Evolutionary conservation across 1,140 invertebrate genomes (phyloP), one percentile per base, ranked within the genome.

Genomic region (Melanaphis sacchari): DNA sequence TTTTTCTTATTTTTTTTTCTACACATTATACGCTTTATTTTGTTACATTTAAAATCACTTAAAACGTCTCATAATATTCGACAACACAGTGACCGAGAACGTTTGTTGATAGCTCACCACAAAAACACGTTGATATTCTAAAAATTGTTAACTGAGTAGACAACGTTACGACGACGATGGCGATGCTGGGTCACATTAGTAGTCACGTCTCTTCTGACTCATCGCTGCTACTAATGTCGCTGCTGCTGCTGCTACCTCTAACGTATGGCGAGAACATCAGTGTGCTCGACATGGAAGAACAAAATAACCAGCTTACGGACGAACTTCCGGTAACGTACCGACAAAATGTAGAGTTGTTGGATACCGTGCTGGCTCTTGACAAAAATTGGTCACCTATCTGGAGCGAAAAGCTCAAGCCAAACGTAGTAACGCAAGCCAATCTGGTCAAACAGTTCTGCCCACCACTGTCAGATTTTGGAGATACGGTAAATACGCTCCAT

Each of bases 341-440:
- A n/a, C 22, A 49, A 0, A 18, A 8, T 18, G 8, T 88, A 31
- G 26, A 88, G 21, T 8, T 49, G 46, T n/a, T 88, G n/a, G 22
- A 22, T 1, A n/a, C 18, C 2, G 43, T 36, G n/a, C 31, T 88
- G n/a, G 87, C n/a, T 2, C n/a, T 49, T 3, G 36, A 88, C 6
- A 1, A 36, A 0, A 0, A 36, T 9, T 88, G 87, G 87, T 88
- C 87, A 6, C 31, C 87, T 0, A 21, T 88, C 0, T 52, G 46
- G 46, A 88, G 46, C 2, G 87, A 88, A 46, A 52, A 36, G n/a
- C 31, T 88, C 6, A 38, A 49, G 0, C 0, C 11, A 7, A 21
- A 88, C 0, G 18, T 18, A 18, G 0, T n/a, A 15, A 1, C 0
- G 22, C 0, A 46, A 1, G 31, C 15, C 0, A 1, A 26, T 4